Base-by-base conservation (phyloP, 2,888 invertebrate species). In the Aricia artaxerxes region DNA sequence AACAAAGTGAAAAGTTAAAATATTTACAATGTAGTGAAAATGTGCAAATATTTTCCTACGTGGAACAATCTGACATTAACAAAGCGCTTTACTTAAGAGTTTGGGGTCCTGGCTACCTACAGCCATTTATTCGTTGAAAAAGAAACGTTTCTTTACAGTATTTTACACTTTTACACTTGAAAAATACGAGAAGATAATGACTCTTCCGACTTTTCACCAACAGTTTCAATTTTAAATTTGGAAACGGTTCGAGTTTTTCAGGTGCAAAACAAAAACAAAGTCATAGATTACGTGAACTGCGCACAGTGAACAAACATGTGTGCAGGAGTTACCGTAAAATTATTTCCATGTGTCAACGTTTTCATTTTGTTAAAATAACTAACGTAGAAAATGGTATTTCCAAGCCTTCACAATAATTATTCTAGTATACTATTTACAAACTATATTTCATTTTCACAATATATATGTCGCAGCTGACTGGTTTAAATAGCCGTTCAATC, bases 1-100 rank as follows among this genome's bases (percentile, higher is more conserved):
- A 77, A 75, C 40, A 81, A 80, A 82, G 81, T 80, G 80, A 80
- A 82, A 82, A 83, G 82, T 83, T 84, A 81, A 79, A 80, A 84
- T 81, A 79, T 83, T 83, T 80, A 79, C 83, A 82, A 82, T 83
- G 84, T 85, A 83, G 82, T 82, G 83, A 85, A 85, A 87, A 85
- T 84, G 83, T 82, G 84, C 78, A 81, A 84, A 85, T 85, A 83
- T 84, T 85, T 85, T 81, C 79, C 80, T 78, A 79, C 81, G 73
- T 85, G 85, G 81, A 83, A 82, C 79, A 83, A 80, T 84, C 83
- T 80, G 78, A 81, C 82, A 83, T 84, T 84, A 84, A 83, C 79
- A 78, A 82, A 82, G 83, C 80, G 84, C 83, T 76, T 76, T 76
- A 76, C 76, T 57, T 76, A 76, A 76, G 76, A 57, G 76, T 76